phyloP scores from a whole-genome alignment of 2,888 invertebrate genomes.

The Chloromyia formosa region DNA sequence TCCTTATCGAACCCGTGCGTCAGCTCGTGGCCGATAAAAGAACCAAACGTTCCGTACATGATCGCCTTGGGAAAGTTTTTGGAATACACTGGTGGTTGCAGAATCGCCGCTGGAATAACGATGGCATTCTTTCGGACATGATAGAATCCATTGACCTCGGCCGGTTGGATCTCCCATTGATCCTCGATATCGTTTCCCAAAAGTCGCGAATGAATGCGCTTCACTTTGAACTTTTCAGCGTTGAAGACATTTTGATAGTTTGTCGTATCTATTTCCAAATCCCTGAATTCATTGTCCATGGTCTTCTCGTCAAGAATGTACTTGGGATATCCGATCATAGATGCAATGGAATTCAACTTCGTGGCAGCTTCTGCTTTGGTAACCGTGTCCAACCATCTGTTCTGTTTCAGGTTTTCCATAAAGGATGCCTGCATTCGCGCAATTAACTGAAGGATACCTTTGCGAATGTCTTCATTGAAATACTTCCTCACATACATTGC shows the following conservation, averaged over 20 bases:
- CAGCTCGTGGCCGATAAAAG: slow-evolving; percentile 53
- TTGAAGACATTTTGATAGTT: slow-evolving; percentile 85
- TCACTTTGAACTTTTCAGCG: slow-evolving; percentile 62
- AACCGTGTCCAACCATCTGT: slow-evolving; percentile 92
- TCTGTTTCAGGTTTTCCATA: slow-evolving; percentile 78
- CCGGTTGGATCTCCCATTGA: slow-evolving; percentile 85
- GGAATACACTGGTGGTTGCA: slow-evolving; percentile 91
- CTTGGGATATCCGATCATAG: slow-evolving; percentile 94
- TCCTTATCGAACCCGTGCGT: slow-evolving; percentile 53
- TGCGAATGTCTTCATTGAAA: slow-evolving; percentile 68
- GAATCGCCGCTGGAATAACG: slow-evolving; percentile 92
- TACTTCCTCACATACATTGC: slow-evolving; percentile 71
- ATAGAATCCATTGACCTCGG: slow-evolving; percentile 91
- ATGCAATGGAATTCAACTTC: slow-evolving; percentile 89
- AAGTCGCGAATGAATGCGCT: slow-evolving; percentile 76
- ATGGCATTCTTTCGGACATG: slow-evolving; percentile 91
- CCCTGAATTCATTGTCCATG: slow-evolving; percentile 84
- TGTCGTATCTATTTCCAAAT: slow-evolving; percentile 73
- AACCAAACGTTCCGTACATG: slow-evolving; percentile 53
- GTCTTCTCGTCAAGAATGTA: slow-evolving; percentile 81
- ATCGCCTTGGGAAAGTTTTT: slow-evolving; percentile 74
- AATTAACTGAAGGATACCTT: slow-evolving; percentile 82
- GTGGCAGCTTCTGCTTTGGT: slow-evolving; percentile 82
- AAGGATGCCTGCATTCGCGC: slow-evolving; percentile 85
- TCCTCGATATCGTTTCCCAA: slow-evolving; percentile 81